Percentiles rank a stretch among this genome's conserved stretches.
phyloP scores from a whole-genome alignment of 2,888 invertebrate species.

The Opisthograptis luteolata region DNA sequence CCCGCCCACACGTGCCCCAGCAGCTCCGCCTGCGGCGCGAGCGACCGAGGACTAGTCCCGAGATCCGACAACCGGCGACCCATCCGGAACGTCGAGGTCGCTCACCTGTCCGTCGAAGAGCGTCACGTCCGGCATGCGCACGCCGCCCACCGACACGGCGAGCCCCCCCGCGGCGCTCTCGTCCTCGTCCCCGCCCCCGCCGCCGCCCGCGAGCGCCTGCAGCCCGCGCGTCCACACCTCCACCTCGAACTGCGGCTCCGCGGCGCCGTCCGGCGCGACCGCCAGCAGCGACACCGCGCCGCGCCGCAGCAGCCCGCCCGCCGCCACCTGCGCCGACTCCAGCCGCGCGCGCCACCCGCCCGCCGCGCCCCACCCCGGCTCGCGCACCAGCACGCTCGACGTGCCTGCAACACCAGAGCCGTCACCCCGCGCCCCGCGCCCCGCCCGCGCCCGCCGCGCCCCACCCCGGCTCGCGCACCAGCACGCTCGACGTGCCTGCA shows the following conservation, averaged over 20 bases:
- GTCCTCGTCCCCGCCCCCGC: slow-evolving; percentile 16
- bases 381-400: slow-evolving; percentile 55
- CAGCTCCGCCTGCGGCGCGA: slow-evolving; percentile 56
- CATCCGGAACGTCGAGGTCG: neutral
- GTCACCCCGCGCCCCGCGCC: slow-evolving; percentile 38
- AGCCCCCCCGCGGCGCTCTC: slow-evolving; percentile 51
- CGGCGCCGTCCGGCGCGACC: slow-evolving; percentile 24
- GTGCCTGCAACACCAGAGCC: slow-evolving; percentile 35
- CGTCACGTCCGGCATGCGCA: slow-evolving; percentile 44
- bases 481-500: slow-evolving; percentile 45
- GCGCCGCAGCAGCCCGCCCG: slow-evolving; percentile 58
- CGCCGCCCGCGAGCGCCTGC: slow-evolving; percentile 43
- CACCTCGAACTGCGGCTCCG: slow-evolving; percentile 39
- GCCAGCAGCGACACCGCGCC: slow-evolving; percentile 52
- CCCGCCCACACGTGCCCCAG: slow-evolving; percentile 72
- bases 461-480: slow-evolving; percentile 54
- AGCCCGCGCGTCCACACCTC: slow-evolving; percentile 61
- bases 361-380: slow-evolving; percentile 42
- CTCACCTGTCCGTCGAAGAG: slow-evolving; percentile 50
- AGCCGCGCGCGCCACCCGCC: slow-evolving; percentile 50
- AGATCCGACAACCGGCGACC: neutral
- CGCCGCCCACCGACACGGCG: slow-evolving; percentile 55
- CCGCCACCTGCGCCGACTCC: slow-evolving; percentile 60
- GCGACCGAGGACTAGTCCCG: neutral
- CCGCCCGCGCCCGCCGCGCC: slow-evolving; percentile 54